A percentile compares a stretch with the other conserved stretches of the same genome.
Conservation (phyloP, 2,113 vertebrate species). For the Cardinalis cardinalis region DNA sequence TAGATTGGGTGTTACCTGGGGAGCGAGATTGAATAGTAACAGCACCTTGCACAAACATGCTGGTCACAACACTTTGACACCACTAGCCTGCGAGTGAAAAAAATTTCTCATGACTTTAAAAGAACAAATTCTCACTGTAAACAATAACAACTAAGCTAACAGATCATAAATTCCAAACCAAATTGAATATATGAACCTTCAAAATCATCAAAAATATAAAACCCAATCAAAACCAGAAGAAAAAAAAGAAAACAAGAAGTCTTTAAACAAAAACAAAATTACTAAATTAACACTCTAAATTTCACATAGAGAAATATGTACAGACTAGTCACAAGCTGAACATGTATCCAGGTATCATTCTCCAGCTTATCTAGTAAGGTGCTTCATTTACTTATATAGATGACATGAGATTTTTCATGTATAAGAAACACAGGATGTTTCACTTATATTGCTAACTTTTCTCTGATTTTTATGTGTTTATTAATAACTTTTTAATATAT, state of each 20-base stretch:
- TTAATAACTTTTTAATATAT: neutral
- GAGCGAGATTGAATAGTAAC: accelerated
- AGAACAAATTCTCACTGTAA: neutral
- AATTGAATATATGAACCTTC: neutral
- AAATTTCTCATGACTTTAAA: neutral
- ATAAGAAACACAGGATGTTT: neutral
- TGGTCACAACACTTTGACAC: neutral
- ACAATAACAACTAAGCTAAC: neutral
- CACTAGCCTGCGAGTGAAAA: neutral
- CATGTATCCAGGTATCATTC: neutral
- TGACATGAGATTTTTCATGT: neutral
- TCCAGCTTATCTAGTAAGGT: neutral
- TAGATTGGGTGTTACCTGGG: neutral
- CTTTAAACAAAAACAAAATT: neutral
- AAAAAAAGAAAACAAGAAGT: neutral
- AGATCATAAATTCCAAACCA: neutral
- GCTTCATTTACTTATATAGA: neutral
- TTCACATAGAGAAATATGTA: neutral
- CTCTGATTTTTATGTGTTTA: neutral
- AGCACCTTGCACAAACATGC: neutral
- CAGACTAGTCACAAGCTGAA: neutral
- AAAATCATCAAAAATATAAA: neutral
- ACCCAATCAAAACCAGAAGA: accelerated
- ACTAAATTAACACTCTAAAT: neutral
- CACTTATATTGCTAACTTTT: neutral